Evolutionary conservation across 2,797 vertebrate genomes (phyloP).

Genomic region (Erpetoichthys calabaricus): DNA sequence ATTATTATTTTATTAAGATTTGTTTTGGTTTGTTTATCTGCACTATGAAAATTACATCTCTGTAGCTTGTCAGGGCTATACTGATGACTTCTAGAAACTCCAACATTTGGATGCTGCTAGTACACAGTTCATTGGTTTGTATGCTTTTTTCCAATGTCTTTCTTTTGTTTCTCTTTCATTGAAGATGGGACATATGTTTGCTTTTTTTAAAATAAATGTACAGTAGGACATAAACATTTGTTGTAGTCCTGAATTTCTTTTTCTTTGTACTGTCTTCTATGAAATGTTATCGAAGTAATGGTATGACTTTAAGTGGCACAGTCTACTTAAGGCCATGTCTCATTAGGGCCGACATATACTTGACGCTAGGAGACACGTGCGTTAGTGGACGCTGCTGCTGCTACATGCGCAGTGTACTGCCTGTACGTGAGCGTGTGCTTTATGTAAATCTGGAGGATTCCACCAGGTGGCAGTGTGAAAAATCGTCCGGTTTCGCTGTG

Average conservation of each 20-base stretch:
- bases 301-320: too few relatives aligned
- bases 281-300: too few relatives aligned
- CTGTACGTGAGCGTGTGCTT: too few relatives aligned
- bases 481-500: too few relatives aligned
- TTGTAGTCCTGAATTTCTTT: not conserved
- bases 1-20: slow-evolving; percentile 45
- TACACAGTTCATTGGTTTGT: slow-evolving; percentile 74
- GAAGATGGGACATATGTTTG: slow-evolving; percentile 60
- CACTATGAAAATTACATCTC: slow-evolving; percentile 55
- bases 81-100: slow-evolving; percentile 54
- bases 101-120: slow-evolving; percentile 90
- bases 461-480: too few relatives aligned
- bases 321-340: too few relatives aligned
- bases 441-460: too few relatives aligned
- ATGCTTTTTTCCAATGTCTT: slow-evolving; percentile 66
- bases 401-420: too few relatives aligned
- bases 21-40: slow-evolving; percentile 49
- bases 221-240: slow-evolving; percentile 41
- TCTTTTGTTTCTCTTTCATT: slow-evolving; percentile 70
- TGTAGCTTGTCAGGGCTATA: slow-evolving; percentile 56
- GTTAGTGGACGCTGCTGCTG: too few relatives aligned
- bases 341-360: too few relatives aligned
- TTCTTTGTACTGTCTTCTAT: too few relatives aligned
- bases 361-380: too few relatives aligned
- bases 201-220: slow-evolving; percentile 53